Conservation (phyloP, 1,140 invertebrate genomes). For the Chrysopa pallens region DNA sequence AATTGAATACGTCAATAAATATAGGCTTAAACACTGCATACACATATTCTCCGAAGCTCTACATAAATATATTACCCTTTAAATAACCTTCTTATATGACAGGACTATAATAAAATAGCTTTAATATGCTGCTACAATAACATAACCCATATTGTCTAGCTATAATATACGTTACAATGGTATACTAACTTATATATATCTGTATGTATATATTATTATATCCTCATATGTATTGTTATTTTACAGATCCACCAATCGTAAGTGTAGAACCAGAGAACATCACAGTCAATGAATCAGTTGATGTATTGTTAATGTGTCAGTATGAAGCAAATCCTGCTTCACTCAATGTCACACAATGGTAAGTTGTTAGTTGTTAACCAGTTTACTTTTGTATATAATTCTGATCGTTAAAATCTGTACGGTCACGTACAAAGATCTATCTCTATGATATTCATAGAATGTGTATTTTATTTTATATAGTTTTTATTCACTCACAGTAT, state of each 20-base stretch:
- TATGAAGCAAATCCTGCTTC: conserved; percentile 68
- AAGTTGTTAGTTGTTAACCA: conserved; percentile 18
- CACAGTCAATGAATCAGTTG: conserved; percentile 57
- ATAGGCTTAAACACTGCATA: no score
- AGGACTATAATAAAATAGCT: no score
- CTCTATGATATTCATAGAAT: no score
- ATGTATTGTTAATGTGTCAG: conserved; percentile 54
- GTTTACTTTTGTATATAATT: neutral
- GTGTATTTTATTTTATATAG: no score
- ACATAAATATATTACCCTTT: no score
- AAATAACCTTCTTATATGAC: no score
- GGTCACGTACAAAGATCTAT: neutral
- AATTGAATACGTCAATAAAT: no score
- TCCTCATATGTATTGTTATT: conserved; percentile 4
- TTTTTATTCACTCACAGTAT: no score
- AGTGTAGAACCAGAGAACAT: conserved; percentile 49
- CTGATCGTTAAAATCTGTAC: neutral
- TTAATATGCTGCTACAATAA: no score
- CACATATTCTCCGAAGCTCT: no score
- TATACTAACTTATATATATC: neutral
- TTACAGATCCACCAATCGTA: conserved; percentile 66
- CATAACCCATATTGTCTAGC: no score
- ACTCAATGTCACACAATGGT: conserved; percentile 59
- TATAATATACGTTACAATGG: no score
- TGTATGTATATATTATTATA: neutral